Base-by-base conservation (phyloP, 2,797 vertebrate species). In the Lagodon rhomboides region DNA sequence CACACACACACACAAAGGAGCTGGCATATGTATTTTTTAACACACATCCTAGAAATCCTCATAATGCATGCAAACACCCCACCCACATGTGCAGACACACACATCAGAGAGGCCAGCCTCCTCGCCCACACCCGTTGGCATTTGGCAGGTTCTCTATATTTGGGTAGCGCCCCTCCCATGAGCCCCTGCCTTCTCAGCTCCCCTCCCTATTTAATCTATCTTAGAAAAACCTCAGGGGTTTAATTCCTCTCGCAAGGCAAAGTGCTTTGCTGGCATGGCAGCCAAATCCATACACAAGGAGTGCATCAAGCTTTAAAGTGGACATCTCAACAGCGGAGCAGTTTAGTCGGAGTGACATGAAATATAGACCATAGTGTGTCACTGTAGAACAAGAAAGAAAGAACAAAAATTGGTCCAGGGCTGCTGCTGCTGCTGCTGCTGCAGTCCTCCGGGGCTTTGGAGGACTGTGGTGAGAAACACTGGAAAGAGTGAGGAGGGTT, bases 201-300 rank as follows among this genome's bases (percentile, higher is more conserved):
- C 77, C 68, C 87, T 68, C 80, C 80, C 84, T 85, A 79, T 91
- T 93, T 93, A 92, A 94, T 93, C 87, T 89, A 88, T 93, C 85
- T 92, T 80, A 85, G 87, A 93, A 85, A 87, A 87, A 92, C 89
- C 90, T 91, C 76, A 22, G 68, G 89, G 89, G 89, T 91, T 93
- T 93, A 90, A 94, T 95, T 94, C 88, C 81, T 89, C 82, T 91
- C 92, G 89, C 73, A 68, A 90, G 83, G 89, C 90, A 90, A 92
- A 96, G 94, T 94, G 94, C 93, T 95, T 93, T 93, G 91, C 89
- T 91, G 93, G 94, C 93, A 92, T 80, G 75, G 89, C 89, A 69
- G 91, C 86, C 90, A 87, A 89, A 92, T 93, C 93, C 89, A 93
- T 92, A 93, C 84, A 87, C 81, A 82, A 91, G 87, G 87, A 94